These are phyloP conservation scores for Egretta garzetta DNA, from an alignment of 2,113 vertebrate genomes.

Conservation along the genomic window DNA sequence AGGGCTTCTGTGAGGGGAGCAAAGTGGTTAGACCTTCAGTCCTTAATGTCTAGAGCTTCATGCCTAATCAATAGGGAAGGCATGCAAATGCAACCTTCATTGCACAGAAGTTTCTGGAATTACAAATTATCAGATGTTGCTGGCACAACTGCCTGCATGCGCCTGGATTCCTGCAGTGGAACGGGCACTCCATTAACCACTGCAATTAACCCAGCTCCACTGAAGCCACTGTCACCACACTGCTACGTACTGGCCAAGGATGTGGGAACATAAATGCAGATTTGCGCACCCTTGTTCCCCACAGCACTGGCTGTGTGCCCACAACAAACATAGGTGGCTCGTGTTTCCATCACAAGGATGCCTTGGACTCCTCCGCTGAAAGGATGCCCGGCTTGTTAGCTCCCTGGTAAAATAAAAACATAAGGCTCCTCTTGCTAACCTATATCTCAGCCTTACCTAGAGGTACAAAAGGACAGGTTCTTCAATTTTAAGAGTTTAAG, in stretches of 20 bases:
- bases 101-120: background rate
- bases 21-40: background rate
- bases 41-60: background rate
- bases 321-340: background rate
- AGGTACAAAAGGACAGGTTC: background rate
- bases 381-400: background rate
- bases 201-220: background rate
- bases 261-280: background rate
- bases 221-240: background rate
- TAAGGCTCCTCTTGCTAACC: background rate
- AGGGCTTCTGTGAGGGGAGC: background rate
- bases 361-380: background rate
- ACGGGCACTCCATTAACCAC: background rate
- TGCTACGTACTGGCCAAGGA: background rate
- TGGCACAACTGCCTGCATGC: rapidly evolving
- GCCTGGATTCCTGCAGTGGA: background rate
- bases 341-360: background rate
- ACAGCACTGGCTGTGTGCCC: background rate
- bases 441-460: background rate
- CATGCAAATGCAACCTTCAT: background rate
- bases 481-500: background rate
- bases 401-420: background rate
- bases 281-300: background rate
- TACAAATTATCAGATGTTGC: background rate
- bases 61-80: background rate